Evolutionary conservation across 2,113 vertebrate genomes (phyloP), one percentile per base, ranked within the genome.

Genomic region (Lontra canadensis): DNA sequence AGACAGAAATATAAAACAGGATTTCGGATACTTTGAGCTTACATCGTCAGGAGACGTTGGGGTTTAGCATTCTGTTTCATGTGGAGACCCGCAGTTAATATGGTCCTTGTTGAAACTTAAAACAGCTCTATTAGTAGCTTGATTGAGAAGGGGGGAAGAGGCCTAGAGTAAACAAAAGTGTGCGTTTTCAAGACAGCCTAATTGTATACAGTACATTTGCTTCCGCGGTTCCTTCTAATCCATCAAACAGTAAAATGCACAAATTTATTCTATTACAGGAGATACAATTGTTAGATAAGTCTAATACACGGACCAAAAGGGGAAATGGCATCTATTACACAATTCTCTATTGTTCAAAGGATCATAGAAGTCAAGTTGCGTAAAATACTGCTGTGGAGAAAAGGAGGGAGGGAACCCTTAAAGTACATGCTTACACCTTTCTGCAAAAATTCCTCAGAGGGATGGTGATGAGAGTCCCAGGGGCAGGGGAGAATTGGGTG

Each of bases 51-150:
- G 93, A 98, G 97, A 97, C 25, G 52, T 90, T 29, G 86, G 79
- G 95, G 42, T 96, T 98, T 97, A 94, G 96, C 97, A 34, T 98
- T 97, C 94, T 81, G 96, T 98, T 98, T 98, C 96, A 97, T 98
- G 98, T 97, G 96, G 98, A 98, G 97, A 98, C 93, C 94, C 88
- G 31, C 97, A 93, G 97, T 92, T 98, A 98, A 98, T 92, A 71
- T 57, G 95, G 97, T 96, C 98, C 97, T 98, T 98, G 97, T 97
- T 98, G 97, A 98, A 98, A 98, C 98, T 98, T 98, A 98, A 98
- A 98, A 98, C 98, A 98, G 97, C 97, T 98, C 98, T 98, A 97
- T 98, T 98, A 99, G 98, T 81, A 98, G 80, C 97, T 98, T 98
- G 98, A 98, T 93, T 98, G 98, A 96, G 97, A 95, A 98, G 88